Evolutionary conservation across 2,888 invertebrate genomes (phyloP), one percentile per base, ranked within the genome.

Genomic region (Heteromurus nitidus): DNA sequence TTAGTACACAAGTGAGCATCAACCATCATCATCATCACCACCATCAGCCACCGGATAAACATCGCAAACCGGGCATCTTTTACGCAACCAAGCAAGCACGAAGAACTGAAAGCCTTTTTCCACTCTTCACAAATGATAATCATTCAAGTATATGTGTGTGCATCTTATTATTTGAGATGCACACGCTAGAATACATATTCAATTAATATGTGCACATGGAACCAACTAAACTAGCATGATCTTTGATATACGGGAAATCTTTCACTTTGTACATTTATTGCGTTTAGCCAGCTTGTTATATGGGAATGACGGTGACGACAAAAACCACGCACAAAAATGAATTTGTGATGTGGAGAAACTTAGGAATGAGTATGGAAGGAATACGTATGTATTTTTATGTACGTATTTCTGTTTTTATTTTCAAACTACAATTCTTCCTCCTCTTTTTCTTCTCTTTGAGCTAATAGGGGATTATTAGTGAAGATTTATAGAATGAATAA

Each of bases 381-480:
- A 55, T 55, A 5, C 20, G 7, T 24, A 55, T 55, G 3, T 3
- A 55, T 18, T 28, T 55, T 55, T 55, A 22, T 55, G 3, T 20
- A 18, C 7, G 3, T 55, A 22, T 22, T 5, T 24, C 26, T n/a
- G 16, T 30, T 60, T 30, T 26, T 18, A 3, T 55, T 55, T 55
- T 22, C 2, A 55, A 42, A 20, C 36, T 22, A 22, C 42, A 64
- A 64, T 36, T 42, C 42, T 22, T 64, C 42, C 24, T 64, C 64
- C 64, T 42, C 42, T 42, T 24, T 42, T 64, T 13, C 3, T 11
- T 5, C 7, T 36, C 24, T 11, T 18, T 9, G 36, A 22, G 42
- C 64, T 64, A 76, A 76, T 76, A 58, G 50, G 68, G 26, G 76
- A 68, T 76, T 76, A 76, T 76, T 76, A 76, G 76, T 30, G 16